Percentiles rank a stretch among this genome's conserved stretches.
phyloP scores from a whole-genome alignment of 2,113 vertebrate species.

The Marcusenius ussheri region DNA sequence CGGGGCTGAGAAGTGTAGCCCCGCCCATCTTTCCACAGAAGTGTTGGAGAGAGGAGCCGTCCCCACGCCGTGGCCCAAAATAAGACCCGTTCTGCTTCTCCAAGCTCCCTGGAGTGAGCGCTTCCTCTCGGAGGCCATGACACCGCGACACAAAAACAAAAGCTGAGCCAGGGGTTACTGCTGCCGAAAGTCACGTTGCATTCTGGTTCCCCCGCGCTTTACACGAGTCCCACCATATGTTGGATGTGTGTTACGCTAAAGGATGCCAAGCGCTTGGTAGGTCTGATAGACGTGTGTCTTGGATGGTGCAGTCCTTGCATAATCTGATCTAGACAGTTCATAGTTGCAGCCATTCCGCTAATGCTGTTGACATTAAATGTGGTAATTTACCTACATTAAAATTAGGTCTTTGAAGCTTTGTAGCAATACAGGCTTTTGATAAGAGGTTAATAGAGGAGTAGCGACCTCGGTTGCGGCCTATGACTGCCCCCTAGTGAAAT shows the following conservation, averaged over 20 bases:
- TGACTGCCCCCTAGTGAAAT: constrained; percentile 13
- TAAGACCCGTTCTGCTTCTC: background rate
- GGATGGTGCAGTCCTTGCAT: background rate
- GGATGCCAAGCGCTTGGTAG: background rate
- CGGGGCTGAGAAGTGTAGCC: background rate
- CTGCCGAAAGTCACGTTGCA: background rate
- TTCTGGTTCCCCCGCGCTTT: background rate
- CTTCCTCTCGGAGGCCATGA: background rate
- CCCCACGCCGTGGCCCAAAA: background rate
- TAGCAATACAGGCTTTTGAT: background rate
- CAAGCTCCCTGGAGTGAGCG: background rate
- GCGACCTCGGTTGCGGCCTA: background rate
- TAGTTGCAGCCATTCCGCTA: background rate
- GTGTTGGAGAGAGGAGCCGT: background rate
- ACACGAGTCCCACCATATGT: background rate
- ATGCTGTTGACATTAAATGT: background rate
- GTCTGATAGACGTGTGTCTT: background rate
- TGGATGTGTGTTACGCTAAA: background rate
- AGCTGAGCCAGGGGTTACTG: background rate
- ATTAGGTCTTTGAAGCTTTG: background rate
- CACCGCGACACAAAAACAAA: background rate
- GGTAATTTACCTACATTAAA: background rate
- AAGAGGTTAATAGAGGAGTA: background rate
- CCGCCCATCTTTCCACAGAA: background rate
- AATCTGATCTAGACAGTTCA: background rate